Evolutionary conservation across 53 echinoderm and acorn worm species (phyloP), one percentile per base, ranked within the genome.

Genomic region (Antedon mediterranea): DNA sequence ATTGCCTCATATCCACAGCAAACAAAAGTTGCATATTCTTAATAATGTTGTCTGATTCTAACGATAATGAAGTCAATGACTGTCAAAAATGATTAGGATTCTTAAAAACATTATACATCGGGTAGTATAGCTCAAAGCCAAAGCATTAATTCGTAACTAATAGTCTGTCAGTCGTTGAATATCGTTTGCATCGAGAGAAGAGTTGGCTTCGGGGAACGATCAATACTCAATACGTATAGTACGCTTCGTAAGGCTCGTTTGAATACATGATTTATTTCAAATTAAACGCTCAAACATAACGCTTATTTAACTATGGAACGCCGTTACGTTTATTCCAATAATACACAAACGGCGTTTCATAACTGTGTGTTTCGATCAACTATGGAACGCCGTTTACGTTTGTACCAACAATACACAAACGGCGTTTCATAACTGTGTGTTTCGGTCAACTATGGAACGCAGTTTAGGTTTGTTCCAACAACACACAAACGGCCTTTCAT

Each of bases 81-180:
- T 57, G 57, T 57, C 57, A 57, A 6, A 57, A 57, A 15, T 57
- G 57, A 57, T 57, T 57, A 57, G 57, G 57, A 57, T 57, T 57
- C 57, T 57, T 57, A 57, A 57, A 57, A 18, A 57, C 57, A 57
- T 57, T 57, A 57, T 57, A 57, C 57, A 57, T 57, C 57, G 57
- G 57, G 57, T 57, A 57, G 15, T 57, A 57, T 57, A 15, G 57
- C 57, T 57, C 57, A 57, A 57, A 57, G 57, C 57, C 23, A 57
- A 57, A 57, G 57, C 57, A 57, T 57, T 57, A 57, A 57, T 57
- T 57, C 57, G 57, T 57, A 57, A 57, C 57, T 57, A 57, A 57
- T 57, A 57, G 57, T 57, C 57, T 57, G 57, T 26, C 57, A 57
- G 57, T 57, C 57, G 9, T 57, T 26, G 7, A 26, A 13, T 57